A percentile compares a stretch with the other conserved stretches of the same genome.
Evolutionary conservation across 2,888 invertebrate genomes (phyloP).

Genomic region (Homarus gammarus): DNA sequence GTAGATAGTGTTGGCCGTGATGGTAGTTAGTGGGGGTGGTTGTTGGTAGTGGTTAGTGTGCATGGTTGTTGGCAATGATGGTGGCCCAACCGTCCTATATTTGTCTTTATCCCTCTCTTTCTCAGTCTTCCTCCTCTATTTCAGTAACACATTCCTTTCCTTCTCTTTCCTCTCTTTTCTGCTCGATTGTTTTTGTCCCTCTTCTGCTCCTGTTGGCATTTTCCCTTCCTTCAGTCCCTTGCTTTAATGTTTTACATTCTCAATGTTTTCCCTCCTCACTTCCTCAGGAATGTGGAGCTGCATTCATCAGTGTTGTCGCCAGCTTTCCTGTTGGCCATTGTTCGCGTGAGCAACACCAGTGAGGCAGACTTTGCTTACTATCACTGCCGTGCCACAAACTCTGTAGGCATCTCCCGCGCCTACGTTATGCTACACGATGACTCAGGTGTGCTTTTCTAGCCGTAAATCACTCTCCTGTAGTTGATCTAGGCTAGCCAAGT

Average conservation of each 20-base stretch:
- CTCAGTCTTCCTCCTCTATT: no score
- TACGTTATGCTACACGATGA: slow-evolving; percentile 50
- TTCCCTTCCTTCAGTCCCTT: no score
- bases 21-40: not conserved
- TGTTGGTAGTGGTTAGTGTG: not conserved
- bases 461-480: not conserved
- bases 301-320: slow-evolving; percentile 23
- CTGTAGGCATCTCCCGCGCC: slow-evolving; percentile 25
- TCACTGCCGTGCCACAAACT: slow-evolving; percentile 59
- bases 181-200: no score
- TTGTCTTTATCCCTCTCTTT: no score
- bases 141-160: no score
- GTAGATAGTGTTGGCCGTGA: not conserved
- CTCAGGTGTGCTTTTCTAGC: slow-evolving; percentile 41
- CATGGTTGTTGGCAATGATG: not conserved
- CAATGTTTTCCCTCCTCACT: no score
- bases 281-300: slow-evolving; percentile 25
- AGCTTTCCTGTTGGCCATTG: slow-evolving; percentile 37
- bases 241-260: no score
- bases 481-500: no score
- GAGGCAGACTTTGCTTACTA: slow-evolving; percentile 44
- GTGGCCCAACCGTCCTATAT: no score
- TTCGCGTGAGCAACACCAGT: slow-evolving; percentile 16
- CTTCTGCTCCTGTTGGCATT: no score
- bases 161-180: no score